Percentiles rank a stretch among this genome's conserved stretches.
Conservation (phyloP, 2,888 invertebrate species). For the Stomorhina lunata region DNA sequence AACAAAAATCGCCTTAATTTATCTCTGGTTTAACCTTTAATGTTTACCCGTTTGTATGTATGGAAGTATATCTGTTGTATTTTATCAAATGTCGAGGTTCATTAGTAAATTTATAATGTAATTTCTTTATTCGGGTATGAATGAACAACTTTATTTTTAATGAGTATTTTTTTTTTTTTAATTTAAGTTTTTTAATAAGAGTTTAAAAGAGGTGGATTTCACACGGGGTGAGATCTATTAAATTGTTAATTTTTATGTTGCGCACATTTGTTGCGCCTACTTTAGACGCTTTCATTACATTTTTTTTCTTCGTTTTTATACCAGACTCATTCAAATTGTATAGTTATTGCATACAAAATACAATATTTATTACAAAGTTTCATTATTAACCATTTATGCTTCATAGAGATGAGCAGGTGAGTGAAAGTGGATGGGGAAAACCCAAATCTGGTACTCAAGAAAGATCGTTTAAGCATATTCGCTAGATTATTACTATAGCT, state of each 20-base stretch:
- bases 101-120: neutral
- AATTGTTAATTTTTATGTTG: constrained; percentile 27
- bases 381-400: neutral
- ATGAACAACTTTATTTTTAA: neutral
- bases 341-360: neutral
- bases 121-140: neutral
- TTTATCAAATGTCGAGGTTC: neutral
- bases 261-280: constrained; percentile 23
- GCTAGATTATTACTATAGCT: too few species aligned
- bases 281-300: constrained; percentile 13
- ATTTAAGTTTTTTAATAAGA: neutral
- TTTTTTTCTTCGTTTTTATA: too few species aligned
- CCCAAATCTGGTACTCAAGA: too few species aligned
- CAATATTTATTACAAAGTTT: neutral
- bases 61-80: too few species aligned
- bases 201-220: constrained; percentile 19
- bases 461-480: too few species aligned
- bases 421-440: too few species aligned
- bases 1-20: neutral
- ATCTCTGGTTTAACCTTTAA: neutral
- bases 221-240: constrained; percentile 5
- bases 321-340: too few species aligned
- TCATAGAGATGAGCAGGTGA: neutral
- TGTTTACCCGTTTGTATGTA: neutral
- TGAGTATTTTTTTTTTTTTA: neutral